phyloP scores from a whole-genome alignment of 2,113 vertebrate genomes.

The Synchiropus splendidus region DNA sequence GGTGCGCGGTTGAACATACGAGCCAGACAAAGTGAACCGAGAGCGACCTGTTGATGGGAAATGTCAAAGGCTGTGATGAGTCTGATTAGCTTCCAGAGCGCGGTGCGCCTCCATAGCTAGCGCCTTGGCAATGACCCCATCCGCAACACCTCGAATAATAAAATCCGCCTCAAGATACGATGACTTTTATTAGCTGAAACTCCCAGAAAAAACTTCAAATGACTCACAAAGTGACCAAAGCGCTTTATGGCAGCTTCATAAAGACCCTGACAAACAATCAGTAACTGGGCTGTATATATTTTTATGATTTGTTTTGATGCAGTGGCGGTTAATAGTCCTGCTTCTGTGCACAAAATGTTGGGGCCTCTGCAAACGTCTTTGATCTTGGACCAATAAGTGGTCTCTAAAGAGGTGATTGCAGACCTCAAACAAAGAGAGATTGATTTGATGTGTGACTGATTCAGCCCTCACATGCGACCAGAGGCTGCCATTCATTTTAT shows the following conservation, averaged over 20 bases:
- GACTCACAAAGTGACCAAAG: conserved; percentile 25
- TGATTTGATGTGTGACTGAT: no score
- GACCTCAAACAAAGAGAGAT: no score
- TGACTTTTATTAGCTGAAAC: conserved; percentile 24
- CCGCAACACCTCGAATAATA: conserved; percentile 25
- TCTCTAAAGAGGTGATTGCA: no score
- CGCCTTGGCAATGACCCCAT: conserved; percentile 23
- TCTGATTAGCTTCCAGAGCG: conserved; percentile 36
- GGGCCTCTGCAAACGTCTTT: conserved; percentile 9
- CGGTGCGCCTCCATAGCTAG: conserved; percentile 1
- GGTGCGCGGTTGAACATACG: conserved; percentile 15
- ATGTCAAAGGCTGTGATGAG: conserved; percentile 23
- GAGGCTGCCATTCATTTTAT: no score
- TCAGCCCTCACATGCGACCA: no score
- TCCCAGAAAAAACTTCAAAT: conserved; percentile 43
- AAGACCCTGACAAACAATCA: conserved; percentile 41
- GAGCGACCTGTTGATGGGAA: conserved; percentile 36
- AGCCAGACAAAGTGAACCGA: conserved; percentile 22
- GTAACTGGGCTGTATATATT: conserved; percentile 12
- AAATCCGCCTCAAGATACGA: conserved; percentile 6
- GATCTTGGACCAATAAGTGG: no score
- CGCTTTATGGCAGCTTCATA: conserved; percentile 50
- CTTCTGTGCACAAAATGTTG: conserved; percentile 1
- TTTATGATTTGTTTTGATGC: conserved; percentile 51
- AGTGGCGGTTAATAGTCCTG: conserved; percentile 17